These are phyloP conservation scores for Macquaria australasica DNA, from an alignment of 2,113 vertebrate genomes.

Conservation along the genomic window DNA sequence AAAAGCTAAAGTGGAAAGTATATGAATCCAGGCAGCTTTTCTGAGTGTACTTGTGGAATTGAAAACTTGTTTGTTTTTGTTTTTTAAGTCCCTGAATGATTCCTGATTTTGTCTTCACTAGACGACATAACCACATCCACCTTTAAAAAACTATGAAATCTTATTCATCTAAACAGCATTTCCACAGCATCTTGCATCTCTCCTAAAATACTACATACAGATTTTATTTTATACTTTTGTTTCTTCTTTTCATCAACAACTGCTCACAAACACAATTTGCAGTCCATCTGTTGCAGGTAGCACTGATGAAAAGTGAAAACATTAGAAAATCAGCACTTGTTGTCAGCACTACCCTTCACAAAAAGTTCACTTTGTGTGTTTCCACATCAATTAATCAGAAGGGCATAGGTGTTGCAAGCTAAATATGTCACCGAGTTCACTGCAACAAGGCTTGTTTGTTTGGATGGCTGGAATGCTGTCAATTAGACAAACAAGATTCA, in stretches of 20 bases:
- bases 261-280: neutral
- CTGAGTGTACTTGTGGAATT: neutral
- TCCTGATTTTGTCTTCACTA: neutral
- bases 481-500: slow-evolving; percentile 76
- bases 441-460: slow-evolving; percentile 60
- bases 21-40: neutral
- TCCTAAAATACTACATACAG: neutral
- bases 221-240: slow-evolving; percentile 17
- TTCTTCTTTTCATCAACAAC: neutral
- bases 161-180: neutral
- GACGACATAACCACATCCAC: neutral
- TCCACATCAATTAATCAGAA: slow-evolving; percentile 18
- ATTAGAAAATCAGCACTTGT: slow-evolving; percentile 19
- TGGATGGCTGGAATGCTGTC: slow-evolving; percentile 62
- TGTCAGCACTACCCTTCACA: slow-evolving; percentile 20
- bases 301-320: slow-evolving; percentile 11
- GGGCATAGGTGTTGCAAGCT: slow-evolving; percentile 25
- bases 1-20: neutral
- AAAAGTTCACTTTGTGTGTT: slow-evolving; percentile 39
- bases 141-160: neutral
- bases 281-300: slow-evolving; percentile 44
- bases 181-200: neutral
- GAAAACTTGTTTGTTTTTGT: neutral
- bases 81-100: neutral
- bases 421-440: slow-evolving; percentile 43